Conservation (phyloP, 2,113 vertebrate genomes). For the Benitochromis conjunctus region DNA sequence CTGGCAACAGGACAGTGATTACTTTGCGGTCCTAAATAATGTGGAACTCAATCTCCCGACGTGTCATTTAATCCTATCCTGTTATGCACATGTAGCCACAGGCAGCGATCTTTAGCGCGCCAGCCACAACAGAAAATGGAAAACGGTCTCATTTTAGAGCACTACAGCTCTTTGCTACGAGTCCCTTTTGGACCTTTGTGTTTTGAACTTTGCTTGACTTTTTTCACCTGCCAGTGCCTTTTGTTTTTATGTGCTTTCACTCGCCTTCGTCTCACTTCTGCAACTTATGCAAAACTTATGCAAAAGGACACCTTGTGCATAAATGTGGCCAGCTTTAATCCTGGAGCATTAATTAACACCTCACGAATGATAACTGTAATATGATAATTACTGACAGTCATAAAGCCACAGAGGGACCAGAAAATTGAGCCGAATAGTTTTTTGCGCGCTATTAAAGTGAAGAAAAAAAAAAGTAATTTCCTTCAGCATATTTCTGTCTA, state of each 20-base stretch:
- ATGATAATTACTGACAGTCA: neutral
- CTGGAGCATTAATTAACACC: neutral
- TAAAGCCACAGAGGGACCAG: neutral
- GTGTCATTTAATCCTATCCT: neutral
- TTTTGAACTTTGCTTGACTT: neutral
- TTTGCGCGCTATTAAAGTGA: neutral
- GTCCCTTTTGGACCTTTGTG: neutral
- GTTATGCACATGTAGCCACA: rapidly evolving
- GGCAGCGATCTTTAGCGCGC: neutral
- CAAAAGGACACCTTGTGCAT: neutral
- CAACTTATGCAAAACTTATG: neutral
- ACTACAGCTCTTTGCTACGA: neutral
- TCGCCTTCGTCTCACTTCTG: neutral
- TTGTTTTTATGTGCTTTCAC: neutral
- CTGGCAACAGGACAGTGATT: neutral
- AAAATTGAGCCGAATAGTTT: neutral
- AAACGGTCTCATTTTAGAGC: neutral
- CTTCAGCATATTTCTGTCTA: neutral
- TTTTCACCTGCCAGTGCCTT: neutral
- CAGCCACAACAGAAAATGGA: neutral
- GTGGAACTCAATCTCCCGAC: neutral
- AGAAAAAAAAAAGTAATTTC: rapidly evolving
- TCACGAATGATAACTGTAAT: neutral
- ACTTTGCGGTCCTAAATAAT: neutral
- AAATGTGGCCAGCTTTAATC: neutral